Percentiles rank a stretch among this genome's conserved stretches.
Conservation (phyloP, 2,113 vertebrate species). For the Lepus europaeus region DNA sequence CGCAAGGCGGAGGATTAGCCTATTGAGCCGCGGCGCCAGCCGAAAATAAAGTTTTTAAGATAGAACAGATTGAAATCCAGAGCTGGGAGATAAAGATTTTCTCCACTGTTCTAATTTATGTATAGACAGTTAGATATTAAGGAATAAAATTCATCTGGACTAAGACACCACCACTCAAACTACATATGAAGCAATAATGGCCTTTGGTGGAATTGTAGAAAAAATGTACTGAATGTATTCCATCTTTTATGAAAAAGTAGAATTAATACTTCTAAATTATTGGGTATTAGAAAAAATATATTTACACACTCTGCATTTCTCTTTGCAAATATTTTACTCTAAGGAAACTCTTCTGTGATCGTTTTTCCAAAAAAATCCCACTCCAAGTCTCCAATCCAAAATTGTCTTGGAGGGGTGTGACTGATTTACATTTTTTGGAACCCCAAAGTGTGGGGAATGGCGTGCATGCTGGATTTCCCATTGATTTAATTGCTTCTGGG, state of each 20-base stretch:
- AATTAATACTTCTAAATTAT: background rate
- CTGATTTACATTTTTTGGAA: conserved; percentile 53
- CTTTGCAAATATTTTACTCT: conserved; percentile 28
- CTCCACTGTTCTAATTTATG: background rate
- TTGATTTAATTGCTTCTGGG: conserved; percentile 75
- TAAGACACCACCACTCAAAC: background rate
- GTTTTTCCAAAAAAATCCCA: conserved; percentile 30
- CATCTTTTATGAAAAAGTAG: background rate
- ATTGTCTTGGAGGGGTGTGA: conserved; percentile 41
- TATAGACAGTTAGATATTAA: conserved; percentile 7
- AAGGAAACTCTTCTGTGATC: conserved; percentile 20
- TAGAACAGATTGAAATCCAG: background rate
- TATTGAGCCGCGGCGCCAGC: no score
- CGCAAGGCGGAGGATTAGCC: no score
- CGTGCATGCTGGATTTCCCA: conserved; percentile 51
- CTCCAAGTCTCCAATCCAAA: conserved; percentile 34
- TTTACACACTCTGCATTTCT: conserved; percentile 24
- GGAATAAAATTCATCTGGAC: background rate
- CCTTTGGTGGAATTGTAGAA: background rate
- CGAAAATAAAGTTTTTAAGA: background rate
- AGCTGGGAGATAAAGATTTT: background rate
- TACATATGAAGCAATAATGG: background rate
- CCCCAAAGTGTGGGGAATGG: conserved; percentile 9
- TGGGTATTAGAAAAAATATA: background rate
- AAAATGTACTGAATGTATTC: background rate